Percentiles rank a stretch among this genome's conserved stretches.
Evolutionary conservation across 2,888 invertebrate species (phyloP).

Genomic region (Ormyrus pomaceus): DNA sequence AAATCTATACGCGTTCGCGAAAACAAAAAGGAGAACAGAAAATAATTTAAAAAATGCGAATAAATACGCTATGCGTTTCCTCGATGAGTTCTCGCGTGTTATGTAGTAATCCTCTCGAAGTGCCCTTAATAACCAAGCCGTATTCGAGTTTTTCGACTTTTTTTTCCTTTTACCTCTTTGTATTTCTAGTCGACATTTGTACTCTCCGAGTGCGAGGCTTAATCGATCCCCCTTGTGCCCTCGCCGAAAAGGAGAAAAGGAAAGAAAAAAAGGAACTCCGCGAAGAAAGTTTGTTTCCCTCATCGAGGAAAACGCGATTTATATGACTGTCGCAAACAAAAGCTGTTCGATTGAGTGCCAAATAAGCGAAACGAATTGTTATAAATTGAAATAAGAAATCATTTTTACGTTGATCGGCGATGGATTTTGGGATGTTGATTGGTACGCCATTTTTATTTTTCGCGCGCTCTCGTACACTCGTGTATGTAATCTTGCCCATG

Average conservation of each 20-base stretch:
- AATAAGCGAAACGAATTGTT: constrained; percentile 44
- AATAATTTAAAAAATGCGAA: background rate
- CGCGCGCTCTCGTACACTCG: constrained; percentile 12
- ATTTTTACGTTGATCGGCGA: constrained; percentile 23
- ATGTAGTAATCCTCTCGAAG: constrained; percentile 41
- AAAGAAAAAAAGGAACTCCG: constrained; percentile 6
- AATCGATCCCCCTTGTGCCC: constrained; percentile 25
- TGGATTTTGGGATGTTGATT: constrained; percentile 22
- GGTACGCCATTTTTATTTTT: constrained; percentile 33
- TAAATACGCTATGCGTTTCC: constrained; percentile 38
- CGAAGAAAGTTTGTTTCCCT: constrained; percentile 17
- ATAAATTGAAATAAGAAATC: constrained; percentile 23
- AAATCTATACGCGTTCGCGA: constrained; percentile 32
- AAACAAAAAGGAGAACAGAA: constrained; percentile 30
- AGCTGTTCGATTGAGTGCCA: constrained; percentile 56
- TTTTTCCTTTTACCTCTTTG: constrained; percentile 45
- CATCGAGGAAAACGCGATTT: constrained; percentile 46
- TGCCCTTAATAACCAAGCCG: constrained; percentile 45
- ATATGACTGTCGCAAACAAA: constrained; percentile 38
- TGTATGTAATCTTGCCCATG: constrained; percentile 37
- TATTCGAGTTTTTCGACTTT: constrained; percentile 39
- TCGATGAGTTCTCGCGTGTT: constrained; percentile 42
- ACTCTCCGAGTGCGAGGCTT: constrained; percentile 46
- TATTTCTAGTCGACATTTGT: constrained; percentile 56
- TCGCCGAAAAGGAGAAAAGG: constrained; percentile 31